Evolutionary conservation across 2,888 invertebrate species (phyloP), one percentile per base, ranked within the genome.

Genomic region (Blastobasis adustella): DNA sequence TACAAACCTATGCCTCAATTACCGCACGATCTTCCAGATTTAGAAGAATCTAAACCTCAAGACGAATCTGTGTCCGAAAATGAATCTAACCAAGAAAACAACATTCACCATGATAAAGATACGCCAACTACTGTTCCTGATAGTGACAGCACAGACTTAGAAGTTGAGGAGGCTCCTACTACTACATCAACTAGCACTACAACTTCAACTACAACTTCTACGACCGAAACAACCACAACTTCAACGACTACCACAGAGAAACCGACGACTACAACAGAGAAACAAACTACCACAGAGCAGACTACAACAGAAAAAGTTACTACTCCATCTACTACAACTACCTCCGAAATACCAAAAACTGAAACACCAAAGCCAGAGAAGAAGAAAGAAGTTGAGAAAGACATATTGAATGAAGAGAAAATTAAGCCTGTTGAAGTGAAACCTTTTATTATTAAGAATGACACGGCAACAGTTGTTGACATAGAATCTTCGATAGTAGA

Each of bases 1-100:
- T 93, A 92, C 58, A 92, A 92, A 66, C 93, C 93, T 0, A 85
- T 90, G 2, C 81, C 88, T n/a, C 78, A 90, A 4, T 75, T 89
- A 52, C 80, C 84, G 54, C 66, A 69, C 49, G 78, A 79, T 57
- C 70, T 79, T 51, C 75, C 80, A 37, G 74, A 79, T 23, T 63
- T 76, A 43, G 74, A 82, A 44, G 82, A 85, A 50, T 65, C 66
- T 45, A 67, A 57, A 54, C 64, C 61, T 56, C 71, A 76, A 46
- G 77, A 72, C 58, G 80, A 78, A 55, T 61, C 65, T 23, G 70
- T 74, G 5, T 79, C 71, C 38, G 88, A 88, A 63, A 82, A 82
- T 51, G 88, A 87, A 54, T 76, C 76, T 45, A 63, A 69, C 36
- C 80, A 82, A 63, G 84, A 84, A 54, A 86, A 84, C 55, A 78